Percentiles rank a stretch among this genome's conserved stretches.
Evolutionary conservation across 2,888 invertebrate species (phyloP).

Genomic region (Caenorhabditis afra): DNA sequence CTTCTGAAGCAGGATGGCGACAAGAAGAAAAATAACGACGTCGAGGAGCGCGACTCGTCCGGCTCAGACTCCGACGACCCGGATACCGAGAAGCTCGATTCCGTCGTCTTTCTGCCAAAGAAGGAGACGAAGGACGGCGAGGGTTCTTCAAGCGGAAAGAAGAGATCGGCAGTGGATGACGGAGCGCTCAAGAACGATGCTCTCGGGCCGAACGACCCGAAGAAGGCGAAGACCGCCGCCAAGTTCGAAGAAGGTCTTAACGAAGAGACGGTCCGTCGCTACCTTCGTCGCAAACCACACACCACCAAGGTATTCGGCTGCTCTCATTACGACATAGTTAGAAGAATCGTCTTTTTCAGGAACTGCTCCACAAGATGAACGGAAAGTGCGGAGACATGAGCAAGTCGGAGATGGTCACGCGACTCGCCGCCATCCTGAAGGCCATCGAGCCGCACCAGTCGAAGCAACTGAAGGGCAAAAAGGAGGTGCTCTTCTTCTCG

Average conservation of each 20-base stretch:
- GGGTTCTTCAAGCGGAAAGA: conserved; percentile 46
- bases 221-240: conserved; percentile 61
- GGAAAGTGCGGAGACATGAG: conserved; percentile 70
- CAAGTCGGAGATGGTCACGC: conserved; percentile 75
- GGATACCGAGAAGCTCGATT: conserved; percentile 81
- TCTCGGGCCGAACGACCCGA: conserved; percentile 59
- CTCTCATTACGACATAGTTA: neutral
- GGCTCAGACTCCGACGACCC: conserved; percentile 81
- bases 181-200: conserved; percentile 26
- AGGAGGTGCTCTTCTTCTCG: conserved; percentile 78
- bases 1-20: conserved; percentile 60
- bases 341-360: conserved; percentile 24
- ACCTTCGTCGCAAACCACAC: conserved; percentile 96
- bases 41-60: conserved; percentile 75
- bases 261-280: conserved; percentile 86
- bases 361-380: conserved; percentile 69
- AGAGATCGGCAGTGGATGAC: conserved; percentile 44
- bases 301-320: conserved; percentile 88
- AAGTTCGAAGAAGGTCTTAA: conserved; percentile 67
- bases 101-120: conserved; percentile 77
- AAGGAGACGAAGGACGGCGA: conserved; percentile 52
- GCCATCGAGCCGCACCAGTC: conserved; percentile 78
- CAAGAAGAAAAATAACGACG: conserved; percentile 62
- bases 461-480: conserved; percentile 75
- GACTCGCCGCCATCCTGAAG: conserved; percentile 75